Evolutionary conservation across 2,888 invertebrate genomes (phyloP).

Genomic region (Nasonia oneida): DNA sequence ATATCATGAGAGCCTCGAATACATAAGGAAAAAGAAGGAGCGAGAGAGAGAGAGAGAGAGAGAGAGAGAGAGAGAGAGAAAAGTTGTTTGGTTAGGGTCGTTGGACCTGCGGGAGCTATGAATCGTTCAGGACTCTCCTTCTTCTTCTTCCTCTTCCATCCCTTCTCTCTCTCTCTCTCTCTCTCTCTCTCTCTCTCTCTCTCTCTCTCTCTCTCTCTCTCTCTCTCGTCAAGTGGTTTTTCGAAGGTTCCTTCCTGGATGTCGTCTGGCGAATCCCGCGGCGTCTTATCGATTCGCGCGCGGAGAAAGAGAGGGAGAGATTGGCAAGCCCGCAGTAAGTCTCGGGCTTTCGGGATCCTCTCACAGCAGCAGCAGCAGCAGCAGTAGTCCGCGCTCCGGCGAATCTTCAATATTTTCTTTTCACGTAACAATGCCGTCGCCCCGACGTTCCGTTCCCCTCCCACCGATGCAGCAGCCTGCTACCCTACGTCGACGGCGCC

Average conservation of each 20-base stretch:
- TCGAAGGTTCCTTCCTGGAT: conserved; percentile 63
- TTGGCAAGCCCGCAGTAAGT: conserved; percentile 59
- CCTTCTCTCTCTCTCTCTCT: conserved; percentile 7
- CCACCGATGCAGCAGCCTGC: neutral
- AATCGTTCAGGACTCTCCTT: conserved; percentile 60
- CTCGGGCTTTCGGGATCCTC: conserved; percentile 47
- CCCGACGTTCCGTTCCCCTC: conserved; percentile 24
- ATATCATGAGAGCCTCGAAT: conserved; percentile 37
- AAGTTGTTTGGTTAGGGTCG: conserved; percentile 62
- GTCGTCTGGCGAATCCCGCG: conserved; percentile 63
- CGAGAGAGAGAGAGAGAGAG: conserved; percentile 25
- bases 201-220: conserved; percentile 39
- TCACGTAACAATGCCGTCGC: conserved; percentile 57
- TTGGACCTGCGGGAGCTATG: conserved; percentile 62
- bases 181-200: conserved; percentile 14
- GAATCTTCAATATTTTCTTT: conserved; percentile 63
- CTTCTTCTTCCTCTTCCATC: conserved; percentile 28
- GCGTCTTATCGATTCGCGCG: conserved; percentile 61
- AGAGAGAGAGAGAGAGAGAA: conserved; percentile 32
- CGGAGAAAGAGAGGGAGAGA: conserved; percentile 51
- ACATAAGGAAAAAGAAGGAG: conserved; percentile 1
- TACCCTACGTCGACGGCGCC: conserved; percentile 24
- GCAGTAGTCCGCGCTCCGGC: conserved; percentile 14
- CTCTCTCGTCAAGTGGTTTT: conserved; percentile 62
- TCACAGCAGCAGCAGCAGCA: neutral